phyloP scores from a whole-genome alignment of 2,113 vertebrate species.

The Patagioenas fasciata region DNA sequence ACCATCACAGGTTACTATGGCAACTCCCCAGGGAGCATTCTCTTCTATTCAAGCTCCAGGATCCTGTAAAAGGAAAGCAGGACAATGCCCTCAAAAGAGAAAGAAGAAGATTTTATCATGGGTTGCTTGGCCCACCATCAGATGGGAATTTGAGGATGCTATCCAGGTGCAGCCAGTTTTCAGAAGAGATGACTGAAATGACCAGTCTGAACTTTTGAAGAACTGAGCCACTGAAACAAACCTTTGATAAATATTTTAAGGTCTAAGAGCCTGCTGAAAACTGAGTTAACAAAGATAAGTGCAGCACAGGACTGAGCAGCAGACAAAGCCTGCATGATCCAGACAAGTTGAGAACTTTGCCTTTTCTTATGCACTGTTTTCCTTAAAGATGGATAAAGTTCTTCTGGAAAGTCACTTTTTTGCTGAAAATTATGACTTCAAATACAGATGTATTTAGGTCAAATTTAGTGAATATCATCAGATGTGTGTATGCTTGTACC shows the following conservation, averaged over 20 bases:
- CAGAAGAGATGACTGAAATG: background rate
- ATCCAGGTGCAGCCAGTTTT: background rate
- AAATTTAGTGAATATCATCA: background rate
- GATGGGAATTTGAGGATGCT: background rate
- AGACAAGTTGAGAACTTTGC: background rate
- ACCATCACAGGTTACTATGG: conserved; percentile 29
- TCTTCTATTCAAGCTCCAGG: background rate
- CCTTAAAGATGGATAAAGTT: background rate
- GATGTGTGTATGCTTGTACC: fast-evolving
- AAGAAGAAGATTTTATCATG: background rate
- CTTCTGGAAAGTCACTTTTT: background rate
- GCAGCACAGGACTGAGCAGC: background rate
- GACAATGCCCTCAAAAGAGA: background rate
- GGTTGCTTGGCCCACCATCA: background rate
- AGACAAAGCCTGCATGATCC: background rate
- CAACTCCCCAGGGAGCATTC: conserved; percentile 14
- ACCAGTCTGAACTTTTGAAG: background rate
- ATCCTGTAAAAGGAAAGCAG: background rate
- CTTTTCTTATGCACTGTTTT: background rate
- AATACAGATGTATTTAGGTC: background rate
- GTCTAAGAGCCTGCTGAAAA: background rate
- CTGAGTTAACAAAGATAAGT: background rate
- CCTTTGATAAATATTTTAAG: background rate
- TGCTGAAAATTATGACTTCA: background rate
- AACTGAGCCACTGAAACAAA: background rate